Percentiles rank a stretch among this genome's conserved stretches.
These are phyloP conservation scores for Stegophylla sp. DNA, from an alignment of 2,888 invertebrate genomes.

Conservation along the genomic window DNA sequence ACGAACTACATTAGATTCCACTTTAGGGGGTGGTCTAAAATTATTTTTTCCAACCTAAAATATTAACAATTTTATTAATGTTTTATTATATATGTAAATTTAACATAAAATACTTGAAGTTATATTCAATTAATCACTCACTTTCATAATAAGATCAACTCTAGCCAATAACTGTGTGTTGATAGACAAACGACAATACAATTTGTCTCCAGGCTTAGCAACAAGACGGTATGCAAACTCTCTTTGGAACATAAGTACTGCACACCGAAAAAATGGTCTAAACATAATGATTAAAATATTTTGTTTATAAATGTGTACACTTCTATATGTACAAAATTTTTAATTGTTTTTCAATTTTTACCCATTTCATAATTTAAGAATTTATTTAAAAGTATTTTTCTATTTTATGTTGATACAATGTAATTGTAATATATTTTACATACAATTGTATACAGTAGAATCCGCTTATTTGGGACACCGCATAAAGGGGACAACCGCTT, in stretches of 20 bases:
- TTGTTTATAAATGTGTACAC: neutral
- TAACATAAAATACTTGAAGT: neutral
- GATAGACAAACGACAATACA: conserved; percentile 93
- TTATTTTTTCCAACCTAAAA: conserved; percentile 93
- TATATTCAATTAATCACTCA: conserved; percentile 64
- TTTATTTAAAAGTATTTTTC: neutral
- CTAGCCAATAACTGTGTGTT: conserved; percentile 94
- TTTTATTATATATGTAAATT: neutral
- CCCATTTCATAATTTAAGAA: neutral
- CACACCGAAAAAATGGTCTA: conserved; percentile 81
- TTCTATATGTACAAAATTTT: neutral
- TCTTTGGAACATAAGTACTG: conserved; percentile 97
- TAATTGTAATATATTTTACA: too few relatives aligned
- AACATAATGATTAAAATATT: neutral
- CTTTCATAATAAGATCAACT: conserved; percentile 96
- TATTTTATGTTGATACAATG: too few relatives aligned
- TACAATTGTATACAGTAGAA: neutral
- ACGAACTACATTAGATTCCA: conserved; percentile 96
- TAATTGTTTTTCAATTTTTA: neutral
- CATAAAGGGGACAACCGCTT: neutral
- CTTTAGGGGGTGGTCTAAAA: conserved; percentile 97
- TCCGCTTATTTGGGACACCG: neutral
- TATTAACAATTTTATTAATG: conserved; percentile 53
- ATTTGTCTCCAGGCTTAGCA: conserved; percentile 95
- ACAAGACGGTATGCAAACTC: conserved; percentile 97